Conservation (phyloP, 2,113 vertebrate genomes). For the Phylloscopus whistleri region DNA sequence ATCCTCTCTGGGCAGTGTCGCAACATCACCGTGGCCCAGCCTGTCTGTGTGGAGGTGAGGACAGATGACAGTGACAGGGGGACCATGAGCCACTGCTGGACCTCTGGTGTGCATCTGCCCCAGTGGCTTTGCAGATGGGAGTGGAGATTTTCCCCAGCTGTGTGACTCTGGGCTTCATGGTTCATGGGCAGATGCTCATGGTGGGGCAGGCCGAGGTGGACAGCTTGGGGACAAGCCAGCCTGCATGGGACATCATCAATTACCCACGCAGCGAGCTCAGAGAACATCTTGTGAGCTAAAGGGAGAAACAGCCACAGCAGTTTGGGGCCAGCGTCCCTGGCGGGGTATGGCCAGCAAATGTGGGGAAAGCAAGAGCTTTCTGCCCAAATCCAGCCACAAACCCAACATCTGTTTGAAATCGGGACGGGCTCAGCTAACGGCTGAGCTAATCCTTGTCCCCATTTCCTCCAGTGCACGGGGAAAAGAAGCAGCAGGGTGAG, state of each 20-base stretch:
- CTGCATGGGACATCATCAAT: background rate
- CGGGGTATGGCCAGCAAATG: background rate
- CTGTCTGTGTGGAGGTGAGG: background rate
- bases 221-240: background rate
- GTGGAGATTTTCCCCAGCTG: background rate
- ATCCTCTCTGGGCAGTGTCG: background rate
- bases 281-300: background rate
- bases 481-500: background rate
- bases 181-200: background rate
- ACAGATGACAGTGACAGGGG: background rate
- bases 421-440: background rate
- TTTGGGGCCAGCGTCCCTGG: background rate
- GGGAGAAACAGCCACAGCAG: background rate
- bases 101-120: background rate
- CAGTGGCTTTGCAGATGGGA: background rate
- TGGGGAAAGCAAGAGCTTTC: constrained; percentile 16
- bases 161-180: background rate
- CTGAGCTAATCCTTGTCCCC: background rate
- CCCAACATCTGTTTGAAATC: background rate
- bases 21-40: fast-evolving
- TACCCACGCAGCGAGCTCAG: fast-evolving
- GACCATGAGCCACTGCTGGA: background rate
- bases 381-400: background rate
- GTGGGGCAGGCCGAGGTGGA: background rate
- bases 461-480: background rate